Base-by-base conservation (phyloP, 2,888 invertebrate species). In the Pterostichus niger region DNA sequence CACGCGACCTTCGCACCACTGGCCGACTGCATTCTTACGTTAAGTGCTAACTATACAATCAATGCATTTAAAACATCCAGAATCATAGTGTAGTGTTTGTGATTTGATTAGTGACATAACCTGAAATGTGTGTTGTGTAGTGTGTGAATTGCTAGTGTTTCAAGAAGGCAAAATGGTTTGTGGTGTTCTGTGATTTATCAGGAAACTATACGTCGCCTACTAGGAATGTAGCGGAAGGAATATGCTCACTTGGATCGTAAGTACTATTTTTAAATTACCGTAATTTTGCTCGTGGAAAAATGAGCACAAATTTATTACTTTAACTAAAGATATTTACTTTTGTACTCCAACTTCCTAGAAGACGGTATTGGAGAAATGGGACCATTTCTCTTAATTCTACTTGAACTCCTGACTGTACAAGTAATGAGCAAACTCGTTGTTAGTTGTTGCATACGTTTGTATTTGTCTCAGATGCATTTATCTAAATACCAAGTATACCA, bases 191-290 rank as follows among this genome's bases (percentile, higher is more conserved):
- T 73, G 73, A 24, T n/a, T 49, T 71, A 13, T 9, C 17, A 24
- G 40, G 71, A 44, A 44, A 71, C 33, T 52, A 54, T 77, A 33
- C 35, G n/a, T 78, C 11, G 15, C 35, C 13, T 64, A 13, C 33
- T 79, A 49, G 75, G 61, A 61, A 82, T 82, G 75, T 17, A 24
- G 56, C 33, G 40, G 81, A 35, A 64, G 17, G 77, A 83, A 83
- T 77, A 83, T 83, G 83, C 77, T 83, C 54, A 77, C 77, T 83
- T 83, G 83, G 83, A 83, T 83, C 33, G 83, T 83, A 77, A 83
- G 83, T 83, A 64, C 44, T 24, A 61, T 17, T 61, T 61, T 31
- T 61, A 31, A 61, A 61, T 17, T 33, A 6, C n/a, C 35, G 54
- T 54, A 54, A 54, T 54, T 54, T 54, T 54, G 15, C 15, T n/a